Base-by-base conservation (phyloP, 2,113 vertebrate genomes). In the Leucopsar rothschildi region DNA sequence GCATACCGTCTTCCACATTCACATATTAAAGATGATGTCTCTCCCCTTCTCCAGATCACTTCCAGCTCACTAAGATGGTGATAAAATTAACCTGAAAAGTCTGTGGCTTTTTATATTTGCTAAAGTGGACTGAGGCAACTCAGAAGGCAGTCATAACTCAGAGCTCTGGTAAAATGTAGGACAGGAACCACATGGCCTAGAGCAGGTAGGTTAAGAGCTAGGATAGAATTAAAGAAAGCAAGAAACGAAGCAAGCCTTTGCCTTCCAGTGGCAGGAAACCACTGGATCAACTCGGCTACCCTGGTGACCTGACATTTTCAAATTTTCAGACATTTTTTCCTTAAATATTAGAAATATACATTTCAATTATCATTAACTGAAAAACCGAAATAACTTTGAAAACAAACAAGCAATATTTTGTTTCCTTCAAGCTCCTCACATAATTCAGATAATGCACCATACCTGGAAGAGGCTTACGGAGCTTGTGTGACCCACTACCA, bases 391-490 rank as follows among this genome's bases (percentile, higher is more conserved):
- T 64, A 82, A 73, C 50, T 72, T 72, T 20, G 29, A 82, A 94
- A 80, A 86, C 88, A 82, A 87, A 80, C 42, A 90, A 70, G 39
- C 33, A 77, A 29, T 83, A 70, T 52, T 90, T 69, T 89, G 15
- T 49, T 86, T 93, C 37, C 44, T 83, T 81, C 39, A 80, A 42
- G 71, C 53, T 82, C 28, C 15, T 1, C 5, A 44, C 20, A 25
- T 73, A 92, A 75, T 61, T 91, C 60, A 71, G 64, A 71, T 69
- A 81, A 92, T 13, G 28, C 57, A 92, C 85, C 92, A 92, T 79
- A 96, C 75, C 81, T 90, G 72, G 86, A 97, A 94, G 93, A 95
- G 78, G 95, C 89, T 95, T 92, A 93, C 82, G 65, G 90, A 78
- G 95, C 86, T 93, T 95, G 88, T 90, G 87, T 82, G 90, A 93